These are phyloP conservation scores for Allobates femoralis DNA, from an alignment of 2,797 vertebrate genomes.

Conservation along the genomic window DNA sequence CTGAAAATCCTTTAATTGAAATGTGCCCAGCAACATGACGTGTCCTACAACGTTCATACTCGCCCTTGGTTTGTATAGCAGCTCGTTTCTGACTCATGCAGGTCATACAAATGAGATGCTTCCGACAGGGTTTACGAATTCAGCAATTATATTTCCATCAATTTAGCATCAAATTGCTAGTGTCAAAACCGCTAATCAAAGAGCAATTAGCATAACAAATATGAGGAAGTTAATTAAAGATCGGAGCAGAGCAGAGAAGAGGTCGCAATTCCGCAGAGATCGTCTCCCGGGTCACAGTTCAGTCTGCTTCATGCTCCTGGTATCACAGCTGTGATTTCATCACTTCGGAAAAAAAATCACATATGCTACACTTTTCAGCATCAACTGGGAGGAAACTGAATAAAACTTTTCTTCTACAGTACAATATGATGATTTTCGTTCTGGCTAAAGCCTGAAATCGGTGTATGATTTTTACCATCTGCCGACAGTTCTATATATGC, in stretches of 20 bases:
- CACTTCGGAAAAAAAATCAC: not conserved
- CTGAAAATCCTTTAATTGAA: too few species aligned
- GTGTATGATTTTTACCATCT: not conserved
- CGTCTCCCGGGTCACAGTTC: not conserved
- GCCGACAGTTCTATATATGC: too few species aligned
- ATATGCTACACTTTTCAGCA: not conserved
- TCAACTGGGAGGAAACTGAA: not conserved
- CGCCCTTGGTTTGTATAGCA: not conserved
- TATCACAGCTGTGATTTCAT: slow-evolving; percentile 3
- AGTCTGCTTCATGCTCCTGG: not conserved
- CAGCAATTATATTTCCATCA: slow-evolving; percentile 26
- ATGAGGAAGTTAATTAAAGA: slow-evolving; percentile 48
- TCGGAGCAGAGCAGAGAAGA: not conserved
- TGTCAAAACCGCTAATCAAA: slow-evolving; percentile 34
- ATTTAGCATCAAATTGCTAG: slow-evolving; percentile 32
- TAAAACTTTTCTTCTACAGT: not conserved
- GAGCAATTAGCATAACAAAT: slow-evolving; percentile 53
- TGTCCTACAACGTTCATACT: not conserved
- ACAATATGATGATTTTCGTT: not conserved
- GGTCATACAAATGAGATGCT: not conserved
- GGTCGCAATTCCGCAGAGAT: not conserved
- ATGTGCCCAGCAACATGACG: not conserved
- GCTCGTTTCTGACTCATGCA: not conserved
- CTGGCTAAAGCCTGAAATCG: not conserved
- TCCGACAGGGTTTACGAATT: not conserved